Conservation (phyloP, 2,113 vertebrate species). For the Helogale parvula region DNA sequence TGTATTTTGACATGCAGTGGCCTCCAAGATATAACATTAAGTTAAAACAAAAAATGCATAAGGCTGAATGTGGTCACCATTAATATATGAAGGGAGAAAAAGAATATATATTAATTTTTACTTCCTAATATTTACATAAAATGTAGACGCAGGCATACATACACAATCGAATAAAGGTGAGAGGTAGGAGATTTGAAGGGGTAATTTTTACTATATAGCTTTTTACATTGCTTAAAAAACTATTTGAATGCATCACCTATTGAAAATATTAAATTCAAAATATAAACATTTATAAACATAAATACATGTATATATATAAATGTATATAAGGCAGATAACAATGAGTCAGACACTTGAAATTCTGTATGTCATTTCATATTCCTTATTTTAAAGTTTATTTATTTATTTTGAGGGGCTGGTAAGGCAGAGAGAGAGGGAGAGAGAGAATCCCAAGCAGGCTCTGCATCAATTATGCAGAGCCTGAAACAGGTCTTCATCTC, state of each 20-base stretch:
- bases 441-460: too few species aligned
- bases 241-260: background rate
- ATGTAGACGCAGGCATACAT: background rate
- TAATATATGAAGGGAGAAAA: background rate
- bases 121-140: background rate
- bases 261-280: background rate
- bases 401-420: too few species aligned
- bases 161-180: background rate
- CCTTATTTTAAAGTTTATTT: background rate
- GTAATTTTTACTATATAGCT: background rate
- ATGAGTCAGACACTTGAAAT: background rate
- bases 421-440: too few species aligned
- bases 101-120: background rate
- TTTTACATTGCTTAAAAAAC: background rate
- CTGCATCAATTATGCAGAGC: too few species aligned
- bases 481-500: too few species aligned
- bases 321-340: background rate
- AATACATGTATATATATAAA: background rate
- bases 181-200: background rate
- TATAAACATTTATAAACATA: background rate
- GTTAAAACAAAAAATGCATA: background rate
- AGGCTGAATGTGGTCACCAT: background rate
- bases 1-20: background rate
- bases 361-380: background rate
- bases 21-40: background rate